Base-by-base conservation (phyloP, 2,888 invertebrate genomes). In the Ornithoptera alexandrae region DNA sequence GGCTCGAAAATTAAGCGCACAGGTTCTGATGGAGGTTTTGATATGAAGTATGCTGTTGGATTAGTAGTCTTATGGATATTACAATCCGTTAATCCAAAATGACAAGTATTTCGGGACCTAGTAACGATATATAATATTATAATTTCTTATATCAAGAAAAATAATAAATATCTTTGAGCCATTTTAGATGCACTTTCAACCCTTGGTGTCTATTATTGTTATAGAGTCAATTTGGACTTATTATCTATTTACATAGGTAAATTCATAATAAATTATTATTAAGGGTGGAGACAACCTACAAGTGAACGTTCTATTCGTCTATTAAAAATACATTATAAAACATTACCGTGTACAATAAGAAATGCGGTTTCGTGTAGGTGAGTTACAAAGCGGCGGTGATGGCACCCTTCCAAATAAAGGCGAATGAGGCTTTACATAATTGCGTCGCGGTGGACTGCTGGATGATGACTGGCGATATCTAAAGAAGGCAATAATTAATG, bases 311-410 rank as follows among this genome's bases (percentile, higher is more conserved):
- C 36, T 36, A 5, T 1, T 36, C 1, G 36, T 36, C 5, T 39
- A 39, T 10, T 39, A 39, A 39, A 39, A 10, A 39, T 39, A 10
- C 7, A 39, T 10, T 39, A 39, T 39, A 10, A 39, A 8, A 39
- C 8, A 39, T 39, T 39, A 68, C 68, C 68, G 22, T 17, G 39
- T 50, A 61, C 24, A 39, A 42, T 12, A 60, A 61, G 22, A 42
- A 36, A 12, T 22, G 24, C 42, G 22, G 39, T 64, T 24, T 10
- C 65, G 24, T 46, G 56, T 56, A 2, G 69, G 65, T 2, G 69
- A 69, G 20, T 65, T 42, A 56, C 60, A 69, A 65, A 65, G 69
- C 15, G 69, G 69, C 15, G 69, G 69, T 15, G 69, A 69, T 2
- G 57, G 36, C 20, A 22, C 18, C 15, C 53, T 59, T 2, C 63